Evolutionary conservation across 2,113 vertebrate species (phyloP).

Genomic region (Neomonachus schauinslandi): DNA sequence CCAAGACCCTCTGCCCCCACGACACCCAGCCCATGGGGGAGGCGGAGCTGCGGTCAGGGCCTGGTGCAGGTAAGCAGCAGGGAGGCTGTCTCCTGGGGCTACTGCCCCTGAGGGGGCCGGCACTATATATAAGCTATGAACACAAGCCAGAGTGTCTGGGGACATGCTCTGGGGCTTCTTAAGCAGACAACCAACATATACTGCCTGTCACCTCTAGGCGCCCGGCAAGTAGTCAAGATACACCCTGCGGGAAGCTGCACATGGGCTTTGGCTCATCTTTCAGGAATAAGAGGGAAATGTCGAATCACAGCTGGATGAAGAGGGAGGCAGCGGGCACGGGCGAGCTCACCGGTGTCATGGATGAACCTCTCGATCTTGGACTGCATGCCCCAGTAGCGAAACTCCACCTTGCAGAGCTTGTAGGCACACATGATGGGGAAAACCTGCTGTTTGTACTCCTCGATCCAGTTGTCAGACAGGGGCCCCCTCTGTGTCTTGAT

Average conservation of each 20-base stretch:
- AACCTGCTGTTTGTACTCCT: slow-evolving; percentile 91
- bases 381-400: slow-evolving; percentile 99
- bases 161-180: too few species aligned
- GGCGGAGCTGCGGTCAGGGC: too few species aligned
- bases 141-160: not conserved
- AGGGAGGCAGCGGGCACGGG: fast-evolving
- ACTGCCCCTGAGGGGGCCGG: fast-evolving
- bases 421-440: slow-evolving; percentile 98
- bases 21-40: not conserved
- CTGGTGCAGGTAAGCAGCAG: not conserved
- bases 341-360: slow-evolving; percentile 95
- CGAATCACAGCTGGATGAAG: fast-evolving
- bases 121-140: not conserved
- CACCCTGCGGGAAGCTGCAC: too few species aligned
- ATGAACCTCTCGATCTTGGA: slow-evolving; percentile 99
- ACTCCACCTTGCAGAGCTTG: slow-evolving; percentile 99
- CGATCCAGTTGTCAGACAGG: slow-evolving; percentile 95
- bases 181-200: not conserved
- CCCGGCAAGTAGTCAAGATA: not conserved
- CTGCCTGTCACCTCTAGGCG: not conserved
- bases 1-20: too few species aligned
- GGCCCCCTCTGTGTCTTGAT: slow-evolving; percentile 95
- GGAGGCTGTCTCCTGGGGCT: not conserved
- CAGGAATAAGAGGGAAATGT: not conserved
- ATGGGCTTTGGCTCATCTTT: not conserved